Evolutionary conservation across 2,797 vertebrate genomes (phyloP), one percentile per base, ranked within the genome.

Genomic region (Esox masquinongy): DNA sequence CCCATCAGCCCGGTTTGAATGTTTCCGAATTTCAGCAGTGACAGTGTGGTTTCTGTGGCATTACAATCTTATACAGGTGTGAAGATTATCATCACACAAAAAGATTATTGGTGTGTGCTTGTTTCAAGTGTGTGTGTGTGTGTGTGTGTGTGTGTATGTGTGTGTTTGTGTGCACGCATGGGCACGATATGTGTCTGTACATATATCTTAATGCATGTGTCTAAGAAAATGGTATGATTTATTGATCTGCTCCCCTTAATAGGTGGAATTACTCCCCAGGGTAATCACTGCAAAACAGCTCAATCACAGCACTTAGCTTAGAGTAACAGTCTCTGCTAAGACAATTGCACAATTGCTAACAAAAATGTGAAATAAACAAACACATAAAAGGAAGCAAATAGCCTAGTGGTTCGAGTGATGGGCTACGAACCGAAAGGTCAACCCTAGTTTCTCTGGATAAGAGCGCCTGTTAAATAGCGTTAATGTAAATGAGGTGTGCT

Each of bases 211-310:
- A 24, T 70, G 49, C 2, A n/a, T 69, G 39, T 26, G 39, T 49
- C 39, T 69, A 43, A 3, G 49, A 31, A 26, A 14, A 66, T 17
- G 64, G 29, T 34, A 66, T 66, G 64, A 66, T 66, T 34, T 34
- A 66, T 34, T 24, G 29, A 66, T 31, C 64, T 17, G 5, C 26
- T 31, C 14, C 26, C 15, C 26, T 31, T 64, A 29, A 64, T 64
- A 29, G 61, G 61, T 61, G 24, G 36, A 74, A 74, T 74, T 29
- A 66, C 72, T 66, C 73, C 47, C 6, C 14, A 36, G 73, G 73
- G 43, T 74, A 67, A 51, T 74, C 64, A 34, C 47, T 51, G 47
- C 50, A 67, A 50, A 66, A 51, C 73, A 68, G 51, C 43, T 31
- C 24, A 50, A 50, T 36, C 43, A 22, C 26, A 74, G 34, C 63